Conservation (phyloP, 2,797 vertebrate species). For the Aldrovandia affinis region DNA sequence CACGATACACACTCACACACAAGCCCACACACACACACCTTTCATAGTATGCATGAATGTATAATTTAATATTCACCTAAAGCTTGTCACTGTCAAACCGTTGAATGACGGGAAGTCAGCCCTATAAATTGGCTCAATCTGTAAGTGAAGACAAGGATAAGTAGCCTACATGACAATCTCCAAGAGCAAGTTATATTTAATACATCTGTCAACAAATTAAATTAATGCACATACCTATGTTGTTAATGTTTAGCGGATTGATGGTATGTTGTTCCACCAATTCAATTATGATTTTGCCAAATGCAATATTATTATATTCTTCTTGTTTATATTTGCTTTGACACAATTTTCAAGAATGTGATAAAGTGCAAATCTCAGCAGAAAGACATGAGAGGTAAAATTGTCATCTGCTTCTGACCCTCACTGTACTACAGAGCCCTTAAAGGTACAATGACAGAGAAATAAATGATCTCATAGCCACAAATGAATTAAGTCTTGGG, state of each 20-base stretch:
- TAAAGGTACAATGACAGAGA: not conserved
- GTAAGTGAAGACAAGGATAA: not conserved
- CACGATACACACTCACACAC: not conserved
- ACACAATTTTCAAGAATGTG: not conserved
- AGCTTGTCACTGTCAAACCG: not conserved
- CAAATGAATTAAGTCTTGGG: no score
- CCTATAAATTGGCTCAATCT: not conserved
- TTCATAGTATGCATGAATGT: no score
- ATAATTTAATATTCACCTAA: not conserved
- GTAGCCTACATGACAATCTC: not conserved
- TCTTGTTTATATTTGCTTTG: not conserved
- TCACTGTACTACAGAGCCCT: no score
- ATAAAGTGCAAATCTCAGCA: not conserved
- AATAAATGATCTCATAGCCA: not conserved
- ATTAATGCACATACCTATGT: not conserved
- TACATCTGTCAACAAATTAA: not conserved
- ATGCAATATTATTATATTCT: not conserved
- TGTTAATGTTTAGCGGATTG: not conserved
- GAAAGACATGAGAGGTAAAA: no score
- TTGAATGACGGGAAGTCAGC: not conserved
- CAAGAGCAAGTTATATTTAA: not conserved
- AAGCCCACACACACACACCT: not conserved
- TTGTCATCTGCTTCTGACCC: no score
- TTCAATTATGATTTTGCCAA: no score
- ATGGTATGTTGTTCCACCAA: not conserved